These are phyloP conservation scores for Rapana venosa DNA, from an alignment of 2,888 invertebrate species.

Conservation along the genomic window DNA sequence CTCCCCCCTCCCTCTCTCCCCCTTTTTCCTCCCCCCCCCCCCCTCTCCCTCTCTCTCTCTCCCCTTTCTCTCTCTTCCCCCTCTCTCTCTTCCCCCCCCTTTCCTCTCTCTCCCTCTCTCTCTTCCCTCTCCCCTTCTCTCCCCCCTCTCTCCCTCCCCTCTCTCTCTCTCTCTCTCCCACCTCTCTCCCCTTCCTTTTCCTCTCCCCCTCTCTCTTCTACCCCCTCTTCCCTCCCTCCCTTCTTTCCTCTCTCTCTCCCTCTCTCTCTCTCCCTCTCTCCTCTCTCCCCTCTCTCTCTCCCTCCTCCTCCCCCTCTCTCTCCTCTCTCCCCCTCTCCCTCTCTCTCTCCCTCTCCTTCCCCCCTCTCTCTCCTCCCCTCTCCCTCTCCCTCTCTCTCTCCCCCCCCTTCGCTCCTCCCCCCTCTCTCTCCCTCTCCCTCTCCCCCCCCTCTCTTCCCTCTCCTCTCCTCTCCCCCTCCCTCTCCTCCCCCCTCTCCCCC, in stretches of 20 bases:
- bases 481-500: too few relatives aligned
- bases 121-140: background rate
- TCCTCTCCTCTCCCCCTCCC: too few relatives aligned
- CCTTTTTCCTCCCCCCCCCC: background rate
- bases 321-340: too few relatives aligned
- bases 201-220: background rate
- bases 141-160: background rate
- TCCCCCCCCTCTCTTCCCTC: too few relatives aligned
- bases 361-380: too few relatives aligned
- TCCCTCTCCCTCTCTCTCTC: too few relatives aligned
- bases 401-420: too few relatives aligned
- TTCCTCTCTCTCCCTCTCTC: background rate
- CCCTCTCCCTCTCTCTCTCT: conserved; percentile 1
- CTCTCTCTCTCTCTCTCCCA: conserved; percentile 18
- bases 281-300: background rate
- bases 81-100: background rate
- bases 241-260: background rate
- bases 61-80: background rate
- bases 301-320: background rate
- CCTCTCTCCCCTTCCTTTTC: background rate
- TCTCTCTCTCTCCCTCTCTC: background rate
- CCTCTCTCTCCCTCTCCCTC: too few relatives aligned
- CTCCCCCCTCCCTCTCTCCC: background rate
- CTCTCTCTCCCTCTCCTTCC: too few relatives aligned
- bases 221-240: background rate